Base-by-base conservation (phyloP, 2,888 invertebrate genomes). In the Temnothorax ravouxi region DNA sequence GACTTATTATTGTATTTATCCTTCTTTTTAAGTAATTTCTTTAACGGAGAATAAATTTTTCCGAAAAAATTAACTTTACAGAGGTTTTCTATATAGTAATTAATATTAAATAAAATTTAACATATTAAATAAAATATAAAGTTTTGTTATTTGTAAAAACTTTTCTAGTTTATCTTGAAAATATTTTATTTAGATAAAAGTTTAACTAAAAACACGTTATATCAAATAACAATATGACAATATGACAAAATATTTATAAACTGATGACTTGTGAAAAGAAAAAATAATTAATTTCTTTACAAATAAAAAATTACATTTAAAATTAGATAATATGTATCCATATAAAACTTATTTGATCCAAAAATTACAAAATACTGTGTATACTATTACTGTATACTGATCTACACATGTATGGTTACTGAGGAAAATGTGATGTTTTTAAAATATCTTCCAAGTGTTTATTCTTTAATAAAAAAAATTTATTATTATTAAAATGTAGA, bases 121-220 rank as follows among this genome's bases (percentile, higher is more conserved):
- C 25, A 29, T 18, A 71, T 56, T 56, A 72, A 56, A 41, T 25
- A 11, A 67, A 67, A 29, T 11, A 18, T 67, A 54, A 72, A 38
- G 13, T 54, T 54, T 54, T 72, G 9, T 29, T 59, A 25, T 0
- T 41, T 3, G 0, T 72, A 1, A 13, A 41, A 59, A 44, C 29
- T n/a, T 29, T 0, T 25, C 29, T 54, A 52, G 6, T 38, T 38
- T 54, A 54, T 25, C 8, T 74, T 72, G n/a, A 59, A 44, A 44
- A 13, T 4, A 44, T 44, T 74, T 74, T 44, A 41, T 44, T 59
- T 6, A 59, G 6, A 56, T 41, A 44, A 29, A 44, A 44, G 13
- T 59, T 38, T 69, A 69, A 50, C 5, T 44, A 47, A 61, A 72
- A 8, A 41, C 3, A 1, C 18, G 2, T 74, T 25, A 25, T 25